Evolutionary conservation across 2,888 invertebrate species (phyloP).

Genomic region (Dolichopus griseipennis): DNA sequence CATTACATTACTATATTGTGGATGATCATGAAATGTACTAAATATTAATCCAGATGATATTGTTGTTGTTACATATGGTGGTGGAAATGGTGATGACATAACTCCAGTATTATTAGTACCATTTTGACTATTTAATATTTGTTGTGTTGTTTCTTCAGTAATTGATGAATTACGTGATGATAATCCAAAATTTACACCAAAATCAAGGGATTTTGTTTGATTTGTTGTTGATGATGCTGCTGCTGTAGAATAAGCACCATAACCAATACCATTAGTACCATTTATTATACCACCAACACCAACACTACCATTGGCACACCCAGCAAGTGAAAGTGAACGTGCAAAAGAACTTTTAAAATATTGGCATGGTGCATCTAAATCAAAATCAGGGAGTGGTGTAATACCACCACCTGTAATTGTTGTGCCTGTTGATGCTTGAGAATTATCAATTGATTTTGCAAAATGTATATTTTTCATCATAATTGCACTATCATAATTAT

Average conservation of each 20-base stretch:
- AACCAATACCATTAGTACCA: slow-evolving; percentile 15
- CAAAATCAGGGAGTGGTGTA: slow-evolving; percentile 33
- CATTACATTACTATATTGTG: slow-evolving; percentile 12
- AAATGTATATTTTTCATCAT: too few species aligned
- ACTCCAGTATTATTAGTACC: too few species aligned
- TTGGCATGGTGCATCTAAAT: slow-evolving; percentile 41
- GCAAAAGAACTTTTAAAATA: slow-evolving; percentile 51
- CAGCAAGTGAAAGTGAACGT: slow-evolving; percentile 44
- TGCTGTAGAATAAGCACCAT: slow-evolving; percentile 19
- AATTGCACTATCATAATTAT: too few species aligned
- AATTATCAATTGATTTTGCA: background rate
- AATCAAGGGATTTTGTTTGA: slow-evolving; percentile 42
- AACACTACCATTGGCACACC: background rate
- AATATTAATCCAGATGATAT: slow-evolving; percentile 12
- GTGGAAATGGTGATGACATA: slow-evolving; percentile 18
- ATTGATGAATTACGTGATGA: slow-evolving; percentile 15
- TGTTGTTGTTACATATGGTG: slow-evolving; percentile 25
- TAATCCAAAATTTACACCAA: slow-evolving; percentile 27
- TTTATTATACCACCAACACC: slow-evolving; percentile 20
- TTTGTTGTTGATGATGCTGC: slow-evolving; percentile 20
- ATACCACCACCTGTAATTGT: slow-evolving; percentile 21
- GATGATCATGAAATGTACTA: slow-evolving; percentile 15
- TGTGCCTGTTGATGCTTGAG: slow-evolving; percentile 21
- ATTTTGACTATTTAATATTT: background rate
- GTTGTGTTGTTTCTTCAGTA: slow-evolving; percentile 14